phyloP scores from a whole-genome alignment of 2,113 vertebrate genomes.

The Lepidothrix coronata region DNA sequence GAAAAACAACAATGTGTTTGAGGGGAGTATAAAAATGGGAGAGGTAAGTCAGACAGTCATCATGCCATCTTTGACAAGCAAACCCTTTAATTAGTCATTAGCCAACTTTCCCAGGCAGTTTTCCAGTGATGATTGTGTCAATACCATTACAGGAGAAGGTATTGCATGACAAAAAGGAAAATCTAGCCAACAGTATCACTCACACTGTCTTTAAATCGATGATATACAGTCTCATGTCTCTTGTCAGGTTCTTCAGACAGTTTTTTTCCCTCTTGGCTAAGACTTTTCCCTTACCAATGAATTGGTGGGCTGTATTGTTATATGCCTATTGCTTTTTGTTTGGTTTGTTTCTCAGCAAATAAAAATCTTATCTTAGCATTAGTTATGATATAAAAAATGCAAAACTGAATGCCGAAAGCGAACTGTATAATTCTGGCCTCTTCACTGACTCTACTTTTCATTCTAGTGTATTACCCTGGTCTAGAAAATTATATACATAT shows the following conservation, averaged over 20 bases:
- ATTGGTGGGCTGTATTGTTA: not conserved
- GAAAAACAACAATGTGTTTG: not conserved
- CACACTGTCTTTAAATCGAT: not conserved
- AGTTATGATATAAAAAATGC: not conserved
- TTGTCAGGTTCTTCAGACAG: not conserved
- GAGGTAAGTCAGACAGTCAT: not conserved
- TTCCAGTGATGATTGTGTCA: not conserved
- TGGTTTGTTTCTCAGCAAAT: not conserved
- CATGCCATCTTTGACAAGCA: not conserved
- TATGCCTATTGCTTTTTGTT: not conserved
- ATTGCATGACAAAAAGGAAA: not conserved
- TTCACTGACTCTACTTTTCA: not conserved
- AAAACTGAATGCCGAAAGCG: not conserved
- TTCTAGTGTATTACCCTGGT: not conserved
- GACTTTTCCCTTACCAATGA: not conserved
- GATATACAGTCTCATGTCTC: not conserved
- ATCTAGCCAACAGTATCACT: not conserved
- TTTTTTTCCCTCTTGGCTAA: not conserved
- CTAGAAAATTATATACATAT: not conserved
- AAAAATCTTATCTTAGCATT: not conserved
- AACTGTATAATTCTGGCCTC: not conserved
- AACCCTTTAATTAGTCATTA: conserved; percentile 40
- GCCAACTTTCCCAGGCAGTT: not conserved
- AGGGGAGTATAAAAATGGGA: not conserved
- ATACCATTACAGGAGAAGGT: not conserved